These are phyloP conservation scores for Poeciliopsis infans DNA, from an alignment of 2,797 vertebrate species.

Conservation along the genomic window DNA sequence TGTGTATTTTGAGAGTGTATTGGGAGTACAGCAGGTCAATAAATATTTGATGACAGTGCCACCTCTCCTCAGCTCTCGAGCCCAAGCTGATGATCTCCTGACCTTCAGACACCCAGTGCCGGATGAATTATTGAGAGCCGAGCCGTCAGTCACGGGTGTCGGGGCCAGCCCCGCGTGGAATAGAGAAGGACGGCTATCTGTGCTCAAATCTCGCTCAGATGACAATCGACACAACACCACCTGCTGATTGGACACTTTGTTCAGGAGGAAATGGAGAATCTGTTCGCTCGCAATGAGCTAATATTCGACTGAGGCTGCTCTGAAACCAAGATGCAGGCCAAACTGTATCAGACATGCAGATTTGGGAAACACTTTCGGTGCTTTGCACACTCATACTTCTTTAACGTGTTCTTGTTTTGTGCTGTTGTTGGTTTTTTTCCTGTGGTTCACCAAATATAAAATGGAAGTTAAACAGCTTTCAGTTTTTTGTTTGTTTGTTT, in stretches of 20 bases:
- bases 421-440: not conserved
- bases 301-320: constrained; percentile 21
- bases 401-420: not conserved
- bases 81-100: constrained; percentile 82
- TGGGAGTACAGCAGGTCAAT: constrained; percentile 88
- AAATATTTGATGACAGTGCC: constrained; percentile 92
- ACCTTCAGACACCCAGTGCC: constrained; percentile 90
- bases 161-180: constrained; percentile 72
- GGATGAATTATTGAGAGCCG: constrained; percentile 92
- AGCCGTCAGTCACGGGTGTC: constrained; percentile 83
- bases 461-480: not conserved
- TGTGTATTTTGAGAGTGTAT: constrained; percentile 87
- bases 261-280: constrained; percentile 6
- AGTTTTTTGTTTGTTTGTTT: not conserved
- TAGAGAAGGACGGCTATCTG: constrained; percentile 69
- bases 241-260: constrained; percentile 66
- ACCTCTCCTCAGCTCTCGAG: constrained; percentile 76
- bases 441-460: not conserved
- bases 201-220: constrained; percentile 75
- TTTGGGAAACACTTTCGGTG: not conserved
- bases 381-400: not conserved
- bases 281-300: constrained; percentile 35
- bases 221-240: constrained; percentile 68
- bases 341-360: constrained; percentile 1
- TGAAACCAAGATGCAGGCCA: not conserved